phyloP scores from a whole-genome alignment of 92 coral and sea anemone species.

The Phymanthus crucifer region DNA sequence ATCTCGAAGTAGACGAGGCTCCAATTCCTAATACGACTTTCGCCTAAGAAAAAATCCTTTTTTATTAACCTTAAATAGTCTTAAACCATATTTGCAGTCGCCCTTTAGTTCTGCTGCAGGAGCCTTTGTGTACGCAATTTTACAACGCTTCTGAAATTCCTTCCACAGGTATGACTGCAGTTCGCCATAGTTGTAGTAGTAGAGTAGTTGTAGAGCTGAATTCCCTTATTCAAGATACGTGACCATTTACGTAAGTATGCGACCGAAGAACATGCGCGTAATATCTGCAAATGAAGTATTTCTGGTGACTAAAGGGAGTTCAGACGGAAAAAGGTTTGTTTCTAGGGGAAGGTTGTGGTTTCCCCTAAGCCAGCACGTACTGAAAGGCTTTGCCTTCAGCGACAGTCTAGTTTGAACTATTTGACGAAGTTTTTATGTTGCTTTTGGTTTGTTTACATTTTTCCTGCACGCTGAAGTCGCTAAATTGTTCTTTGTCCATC shows the following conservation, averaged over 20 bases:
- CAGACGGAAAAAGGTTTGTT: constrained; percentile 6
- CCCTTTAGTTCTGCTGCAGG: not conserved
- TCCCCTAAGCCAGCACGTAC: constrained; percentile 28
- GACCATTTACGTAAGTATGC: constrained; percentile 29
- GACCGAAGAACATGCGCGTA: not conserved
- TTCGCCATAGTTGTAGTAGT: constrained; percentile 47
- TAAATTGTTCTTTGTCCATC: constrained; percentile 4
- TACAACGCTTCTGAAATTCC: constrained; percentile 22
- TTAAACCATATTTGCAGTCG: constrained; percentile 1
- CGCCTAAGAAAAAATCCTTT: constrained; percentile 1
- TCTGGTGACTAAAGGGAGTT: constrained; percentile 4
- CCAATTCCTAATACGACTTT: constrained; percentile 26
- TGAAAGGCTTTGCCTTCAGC: not conserved
- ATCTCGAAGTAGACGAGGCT: constrained; percentile 20
- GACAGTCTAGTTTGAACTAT: constrained; percentile 4
- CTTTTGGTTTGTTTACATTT: constrained; percentile 43
- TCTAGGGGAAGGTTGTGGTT: constrained; percentile 24
- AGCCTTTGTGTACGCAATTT: constrained; percentile 2
- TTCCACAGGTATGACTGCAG: constrained; percentile 41
- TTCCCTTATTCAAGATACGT: constrained; percentile 18
- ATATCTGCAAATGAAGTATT: not conserved
- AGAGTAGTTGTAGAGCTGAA: constrained; percentile 41
- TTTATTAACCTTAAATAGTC: not conserved
- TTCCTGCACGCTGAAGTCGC: constrained; percentile 27
- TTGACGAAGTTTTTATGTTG: constrained; percentile 21